A percentile compares a stretch with the other conserved stretches of the same genome.
phyloP scores from a whole-genome alignment of 1,140 invertebrate species.

The Zaprionus capensis region DNA sequence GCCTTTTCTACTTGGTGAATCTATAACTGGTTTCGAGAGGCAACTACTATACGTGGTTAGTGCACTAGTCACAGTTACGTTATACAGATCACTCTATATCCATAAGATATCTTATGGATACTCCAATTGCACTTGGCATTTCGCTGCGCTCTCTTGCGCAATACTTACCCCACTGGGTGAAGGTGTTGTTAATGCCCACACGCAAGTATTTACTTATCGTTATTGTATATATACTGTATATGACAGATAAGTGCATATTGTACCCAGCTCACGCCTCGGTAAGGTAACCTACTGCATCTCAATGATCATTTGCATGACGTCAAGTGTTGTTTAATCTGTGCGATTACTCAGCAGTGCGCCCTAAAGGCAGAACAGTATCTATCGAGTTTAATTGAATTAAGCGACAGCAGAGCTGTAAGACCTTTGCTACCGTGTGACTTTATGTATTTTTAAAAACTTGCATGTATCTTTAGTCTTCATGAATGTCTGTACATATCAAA shows the following conservation, averaged over 20 bases:
- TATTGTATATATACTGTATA: neutral
- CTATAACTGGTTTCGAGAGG: neutral
- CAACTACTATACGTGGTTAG: neutral
- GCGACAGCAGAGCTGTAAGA: neutral
- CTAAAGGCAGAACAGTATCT: neutral
- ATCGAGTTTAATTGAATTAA: neutral
- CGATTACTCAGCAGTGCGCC: neutral
- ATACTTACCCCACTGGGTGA: neutral
- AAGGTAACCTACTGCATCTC: neutral
- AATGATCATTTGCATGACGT: neutral
- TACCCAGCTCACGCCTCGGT: neutral
- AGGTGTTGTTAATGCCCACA: neutral
- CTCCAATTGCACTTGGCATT: neutral
- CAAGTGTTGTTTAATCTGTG: neutral
- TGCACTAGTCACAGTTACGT: neutral
- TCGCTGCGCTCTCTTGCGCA: neutral
- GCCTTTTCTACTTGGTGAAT: neutral
- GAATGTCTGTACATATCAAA: too few species aligned
- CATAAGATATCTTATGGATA: neutral
- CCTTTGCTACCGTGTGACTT: neutral
- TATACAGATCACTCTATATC: neutral
- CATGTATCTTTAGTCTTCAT: neutral
- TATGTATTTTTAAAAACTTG: too few species aligned
- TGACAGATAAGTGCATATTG: neutral
- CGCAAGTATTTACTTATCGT: neutral